phyloP scores from a whole-genome alignment of 2,113 vertebrate species.

The Clinocottus analis region DNA sequence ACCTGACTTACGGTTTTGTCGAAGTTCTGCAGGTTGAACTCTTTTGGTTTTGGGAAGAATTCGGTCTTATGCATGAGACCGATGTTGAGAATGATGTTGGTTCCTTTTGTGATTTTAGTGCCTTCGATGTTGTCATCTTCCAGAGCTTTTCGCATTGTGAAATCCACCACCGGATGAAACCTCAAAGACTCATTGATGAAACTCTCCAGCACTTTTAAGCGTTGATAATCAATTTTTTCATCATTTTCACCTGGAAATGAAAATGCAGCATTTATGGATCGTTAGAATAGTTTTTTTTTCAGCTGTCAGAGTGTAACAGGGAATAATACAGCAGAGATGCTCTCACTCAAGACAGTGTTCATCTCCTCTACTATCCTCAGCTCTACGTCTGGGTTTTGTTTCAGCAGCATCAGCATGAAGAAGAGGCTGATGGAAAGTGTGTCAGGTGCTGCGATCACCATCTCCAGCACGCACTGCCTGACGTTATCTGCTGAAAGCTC shows the following conservation, averaged over 20 bases:
- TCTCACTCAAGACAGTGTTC: conserved; percentile 83
- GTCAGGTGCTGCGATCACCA: conserved; percentile 95
- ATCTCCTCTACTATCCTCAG: conserved; percentile 90
- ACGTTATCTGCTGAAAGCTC: conserved; percentile 92
- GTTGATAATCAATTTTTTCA: conserved; percentile 83
- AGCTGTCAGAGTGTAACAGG: not conserved
- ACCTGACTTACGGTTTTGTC: conserved; percentile 87
- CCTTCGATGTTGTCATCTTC: conserved; percentile 92
- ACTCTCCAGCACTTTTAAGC: conserved; percentile 87
- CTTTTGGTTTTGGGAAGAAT: conserved; percentile 92
- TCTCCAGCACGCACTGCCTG: conserved; percentile 94
- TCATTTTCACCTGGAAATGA: conserved; percentile 83
- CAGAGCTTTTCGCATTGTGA: conserved; percentile 92
- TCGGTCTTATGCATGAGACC: conserved; percentile 94
- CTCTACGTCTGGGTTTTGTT: conserved; percentile 90
- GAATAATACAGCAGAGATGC: not conserved
- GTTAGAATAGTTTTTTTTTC: not conserved
- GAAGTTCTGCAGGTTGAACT: conserved; percentile 94
- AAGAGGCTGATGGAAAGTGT: conserved; percentile 95
- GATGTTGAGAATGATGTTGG: conserved; percentile 94
- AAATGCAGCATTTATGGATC: not conserved
- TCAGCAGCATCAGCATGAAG: conserved; percentile 93
- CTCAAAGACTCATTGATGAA: conserved; percentile 94
- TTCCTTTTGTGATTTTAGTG: conserved; percentile 89
- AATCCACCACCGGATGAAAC: conserved; percentile 93